Conservation (phyloP, 2,888 invertebrate genomes). For the Drosophila austrosaltans region DNA sequence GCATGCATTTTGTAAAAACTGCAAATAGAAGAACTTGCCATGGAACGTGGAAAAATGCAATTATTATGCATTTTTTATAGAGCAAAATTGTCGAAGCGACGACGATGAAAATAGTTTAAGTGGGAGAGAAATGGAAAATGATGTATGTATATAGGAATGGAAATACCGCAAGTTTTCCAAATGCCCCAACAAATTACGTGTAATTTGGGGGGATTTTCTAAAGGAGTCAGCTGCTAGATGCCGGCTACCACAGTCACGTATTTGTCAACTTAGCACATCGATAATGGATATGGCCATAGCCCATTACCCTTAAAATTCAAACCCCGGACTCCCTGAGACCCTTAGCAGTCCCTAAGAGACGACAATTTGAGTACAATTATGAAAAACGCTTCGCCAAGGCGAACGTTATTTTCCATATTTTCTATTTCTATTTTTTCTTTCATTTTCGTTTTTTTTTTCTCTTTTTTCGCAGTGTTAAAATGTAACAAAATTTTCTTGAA, state of each 20-base stretch:
- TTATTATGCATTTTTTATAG: slow-evolving; percentile 71
- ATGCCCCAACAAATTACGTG: slow-evolving; percentile 45
- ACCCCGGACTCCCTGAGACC: neutral
- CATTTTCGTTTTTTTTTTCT: slow-evolving; percentile 2
- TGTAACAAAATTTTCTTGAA: slow-evolving; percentile 41
- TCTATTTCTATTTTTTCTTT: too few species aligned
- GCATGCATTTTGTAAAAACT: slow-evolving; percentile 50
- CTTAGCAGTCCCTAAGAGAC: slow-evolving; percentile 2
- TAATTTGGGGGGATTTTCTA: slow-evolving; percentile 47
- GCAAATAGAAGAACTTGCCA: neutral
- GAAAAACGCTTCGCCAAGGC: slow-evolving; percentile 57
- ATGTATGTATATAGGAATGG: slow-evolving; percentile 17
- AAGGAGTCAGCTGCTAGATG: neutral
- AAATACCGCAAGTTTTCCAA: slow-evolving; percentile 47
- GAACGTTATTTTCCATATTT: neutral
- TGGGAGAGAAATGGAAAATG: slow-evolving; percentile 3
- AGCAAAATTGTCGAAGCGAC: slow-evolving; percentile 44
- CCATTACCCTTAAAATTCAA: slow-evolving; percentile 4
- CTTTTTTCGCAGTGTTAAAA: slow-evolving; percentile 43
- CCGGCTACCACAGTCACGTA: slow-evolving; percentile 29
- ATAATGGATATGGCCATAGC: slow-evolving; percentile 42
- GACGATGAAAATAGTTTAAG: neutral
- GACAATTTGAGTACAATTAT: slow-evolving; percentile 65
- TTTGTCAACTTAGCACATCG: slow-evolving; percentile 76
- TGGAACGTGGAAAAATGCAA: slow-evolving; percentile 25